Conservation (phyloP, 2,888 invertebrate species). For the Punctoribates punctum region DNA sequence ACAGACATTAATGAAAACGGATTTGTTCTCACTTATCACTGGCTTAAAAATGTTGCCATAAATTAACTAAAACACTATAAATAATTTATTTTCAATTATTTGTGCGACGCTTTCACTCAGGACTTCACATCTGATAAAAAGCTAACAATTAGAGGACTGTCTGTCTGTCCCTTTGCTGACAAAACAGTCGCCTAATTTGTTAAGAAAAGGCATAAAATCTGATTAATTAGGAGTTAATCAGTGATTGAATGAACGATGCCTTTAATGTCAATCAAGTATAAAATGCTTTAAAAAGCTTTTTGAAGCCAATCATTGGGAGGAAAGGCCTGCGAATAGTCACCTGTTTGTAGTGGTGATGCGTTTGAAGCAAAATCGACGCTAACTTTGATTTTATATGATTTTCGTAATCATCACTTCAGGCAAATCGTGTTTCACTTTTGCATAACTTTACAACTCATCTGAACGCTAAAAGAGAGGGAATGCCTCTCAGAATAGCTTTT, state of each 20-base stretch:
- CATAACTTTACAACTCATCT: constrained; percentile 18
- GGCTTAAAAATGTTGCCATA: background rate
- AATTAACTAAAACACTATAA: background rate
- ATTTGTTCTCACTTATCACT: background rate
- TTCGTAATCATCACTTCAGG: constrained; percentile 4
- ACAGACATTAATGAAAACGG: constrained; percentile 7
- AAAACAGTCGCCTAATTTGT: background rate
- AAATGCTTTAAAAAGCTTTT: background rate
- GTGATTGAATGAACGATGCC: background rate
- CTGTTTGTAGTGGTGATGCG: background rate
- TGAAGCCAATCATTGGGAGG: background rate
- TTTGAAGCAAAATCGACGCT: background rate
- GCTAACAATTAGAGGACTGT: background rate
- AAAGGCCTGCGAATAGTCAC: background rate
- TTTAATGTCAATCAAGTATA: constrained; percentile 2
- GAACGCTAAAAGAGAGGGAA: background rate
- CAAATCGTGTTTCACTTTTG: constrained; percentile 2
- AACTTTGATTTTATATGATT: background rate
- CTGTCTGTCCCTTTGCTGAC: background rate
- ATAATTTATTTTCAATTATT: constrained; percentile 4
- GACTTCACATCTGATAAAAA: background rate
- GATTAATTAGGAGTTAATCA: too few species aligned
- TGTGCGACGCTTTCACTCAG: background rate
- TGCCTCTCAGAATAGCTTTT: background rate
- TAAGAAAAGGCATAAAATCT: background rate